Percentiles rank a stretch among this genome's conserved stretches.
Conservation (phyloP, 2,113 vertebrate species). For the Tachysurus fulvidraco region DNA sequence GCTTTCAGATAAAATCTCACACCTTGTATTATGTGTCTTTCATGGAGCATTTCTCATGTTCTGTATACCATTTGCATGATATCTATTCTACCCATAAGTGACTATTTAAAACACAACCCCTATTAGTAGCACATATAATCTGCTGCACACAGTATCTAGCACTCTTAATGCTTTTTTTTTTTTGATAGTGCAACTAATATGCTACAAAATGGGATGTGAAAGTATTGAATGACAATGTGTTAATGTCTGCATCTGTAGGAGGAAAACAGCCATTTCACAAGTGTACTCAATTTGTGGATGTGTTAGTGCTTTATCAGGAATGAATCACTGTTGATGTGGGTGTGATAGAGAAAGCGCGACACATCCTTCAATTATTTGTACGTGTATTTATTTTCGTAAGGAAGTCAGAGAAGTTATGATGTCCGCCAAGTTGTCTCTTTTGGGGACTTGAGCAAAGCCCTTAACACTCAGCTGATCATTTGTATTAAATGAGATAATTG, state of each 20-base stretch:
- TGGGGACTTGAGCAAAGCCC: neutral
- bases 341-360: neutral
- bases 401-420: neutral
- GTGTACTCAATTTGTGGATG: neutral
- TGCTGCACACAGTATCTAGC: neutral
- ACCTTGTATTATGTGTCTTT: neutral
- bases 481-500: neutral
- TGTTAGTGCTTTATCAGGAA: neutral
- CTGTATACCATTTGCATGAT: neutral
- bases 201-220: neutral
- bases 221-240: neutral
- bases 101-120: neutral
- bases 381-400: neutral
- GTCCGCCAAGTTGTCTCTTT: neutral
- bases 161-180: neutral
- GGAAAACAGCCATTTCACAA: slow-evolving; percentile 5
- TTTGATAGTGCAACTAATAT: neutral
- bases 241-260: slow-evolving; percentile 7
- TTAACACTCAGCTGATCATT: neutral
- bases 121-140: neutral
- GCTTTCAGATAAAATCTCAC: neutral
- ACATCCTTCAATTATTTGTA: neutral
- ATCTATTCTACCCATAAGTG: neutral
- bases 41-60: neutral
- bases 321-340: neutral